A percentile compares a stretch with the other conserved stretches of the same genome.
Conservation (phyloP, 2,113 vertebrate species). For the Lepus americanus region DNA sequence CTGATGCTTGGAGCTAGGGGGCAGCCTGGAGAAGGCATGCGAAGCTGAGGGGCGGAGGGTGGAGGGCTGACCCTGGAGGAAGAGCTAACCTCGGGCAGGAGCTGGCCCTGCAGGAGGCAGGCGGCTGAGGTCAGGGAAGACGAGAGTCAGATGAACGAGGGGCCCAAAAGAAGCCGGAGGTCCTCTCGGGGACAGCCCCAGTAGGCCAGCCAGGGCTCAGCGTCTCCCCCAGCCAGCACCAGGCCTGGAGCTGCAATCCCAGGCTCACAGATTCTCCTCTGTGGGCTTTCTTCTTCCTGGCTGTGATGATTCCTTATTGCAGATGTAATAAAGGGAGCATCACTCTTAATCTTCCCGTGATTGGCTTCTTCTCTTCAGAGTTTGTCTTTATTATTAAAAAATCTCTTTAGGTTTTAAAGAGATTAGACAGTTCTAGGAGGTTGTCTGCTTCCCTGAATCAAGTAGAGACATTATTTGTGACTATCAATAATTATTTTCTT, state of each 20-base stretch:
- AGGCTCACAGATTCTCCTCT: background rate
- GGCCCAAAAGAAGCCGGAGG: no score
- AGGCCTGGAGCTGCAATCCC: no score
- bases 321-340: background rate
- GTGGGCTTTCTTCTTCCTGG: background rate
- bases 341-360: accelerated
- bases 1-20: accelerated
- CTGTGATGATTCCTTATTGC: background rate
- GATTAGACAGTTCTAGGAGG: slow-evolving; percentile 29
- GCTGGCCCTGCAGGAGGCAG: background rate
- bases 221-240: background rate
- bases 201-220: background rate
- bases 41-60: no score
- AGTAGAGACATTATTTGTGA: slow-evolving; percentile 60
- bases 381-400: background rate
- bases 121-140: no score
- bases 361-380: background rate
- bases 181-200: accelerated
- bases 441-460: background rate
- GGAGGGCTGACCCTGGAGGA: background rate
- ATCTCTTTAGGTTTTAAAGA: background rate
- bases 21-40: background rate
- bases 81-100: background rate
- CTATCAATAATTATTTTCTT: slow-evolving; percentile 79
- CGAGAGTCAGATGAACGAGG: no score